Base-by-base conservation (phyloP, 2,797 vertebrate species). In the Hemitrygon akajei region DNA sequence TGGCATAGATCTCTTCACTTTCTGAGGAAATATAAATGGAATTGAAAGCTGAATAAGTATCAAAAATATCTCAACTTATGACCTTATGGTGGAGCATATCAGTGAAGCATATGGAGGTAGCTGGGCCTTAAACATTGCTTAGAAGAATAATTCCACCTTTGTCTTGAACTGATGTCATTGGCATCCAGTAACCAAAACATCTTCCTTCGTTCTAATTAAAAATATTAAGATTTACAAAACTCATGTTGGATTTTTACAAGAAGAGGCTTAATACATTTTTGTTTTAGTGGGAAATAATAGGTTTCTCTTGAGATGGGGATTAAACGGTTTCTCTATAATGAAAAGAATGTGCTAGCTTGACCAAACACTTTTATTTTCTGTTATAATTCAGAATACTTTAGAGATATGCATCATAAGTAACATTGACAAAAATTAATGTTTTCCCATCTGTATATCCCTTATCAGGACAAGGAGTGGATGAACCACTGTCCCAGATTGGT, bases 391-490 rank as follows among this genome's bases (percentile, higher is more conserved):
- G 18, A 89, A 69, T 30, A 89, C 20, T 69, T 89, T 89, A 87
- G 7, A 69, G 63, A 20, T 18, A 16, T 92, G 71, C 12, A 30
- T 27, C 27, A 75, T 75, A 93, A 75, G 56, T 9, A 75, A 76
- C 71, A 75, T 7, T 56, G n/a, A 75, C 1, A 7, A 30, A 76
- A 56, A 76, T 58, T 3, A 3, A 47, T 71, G 0, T 27, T 93
- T 14, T 75, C 16, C 7, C 20, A 20, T 58, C 47, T 93, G 25
- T 93, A 18, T 47, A 20, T 93, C 58, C 40, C 12, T 58, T 56
- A 58, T 0, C 95, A 99, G 98, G 98, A 81, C 98, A 99, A 95
- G 96, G 97, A 40, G 95, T 99, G 91, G 97, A 99, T 77, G 96
- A 97, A 0, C 95, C 97, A 0, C 96, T 99, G 56, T 98, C 98